These are phyloP conservation scores for Yponomeuta sedellus DNA, from an alignment of 2,888 invertebrate genomes.

Conservation along the genomic window DNA sequence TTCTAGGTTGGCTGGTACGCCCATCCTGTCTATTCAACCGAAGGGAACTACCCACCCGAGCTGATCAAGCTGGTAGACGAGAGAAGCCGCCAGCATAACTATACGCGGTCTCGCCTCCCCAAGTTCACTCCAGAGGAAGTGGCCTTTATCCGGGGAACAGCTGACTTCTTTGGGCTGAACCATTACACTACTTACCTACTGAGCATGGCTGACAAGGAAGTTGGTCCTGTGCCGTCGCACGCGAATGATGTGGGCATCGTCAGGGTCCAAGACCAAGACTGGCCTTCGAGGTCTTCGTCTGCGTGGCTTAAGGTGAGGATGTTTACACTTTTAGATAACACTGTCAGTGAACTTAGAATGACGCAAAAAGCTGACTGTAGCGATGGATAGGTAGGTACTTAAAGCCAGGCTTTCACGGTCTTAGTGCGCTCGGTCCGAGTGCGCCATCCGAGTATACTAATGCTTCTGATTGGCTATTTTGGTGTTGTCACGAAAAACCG, in stretches of 20 bases:
- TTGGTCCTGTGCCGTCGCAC: conserved; percentile 72
- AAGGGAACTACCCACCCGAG: conserved; percentile 76
- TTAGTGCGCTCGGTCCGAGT: no score
- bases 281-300: conserved; percentile 78
- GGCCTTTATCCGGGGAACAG: conserved; percentile 58
- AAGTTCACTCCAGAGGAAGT: conserved; percentile 71
- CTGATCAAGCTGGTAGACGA: conserved; percentile 70
- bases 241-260: conserved; percentile 78
- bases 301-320: conserved; percentile 76
- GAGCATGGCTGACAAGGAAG: conserved; percentile 57
- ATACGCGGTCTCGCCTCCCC: conserved; percentile 73
- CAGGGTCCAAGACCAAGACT: conserved; percentile 72
- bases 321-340: neutral
- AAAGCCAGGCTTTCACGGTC: no score
- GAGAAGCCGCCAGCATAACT: conserved; percentile 72
- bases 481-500: no score
- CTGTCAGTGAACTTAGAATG: no score
- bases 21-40: conserved; percentile 69
- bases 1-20: conserved; percentile 74
- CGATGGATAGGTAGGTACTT: no score
- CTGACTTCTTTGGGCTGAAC: conserved; percentile 70
- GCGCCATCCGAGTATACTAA: no score
- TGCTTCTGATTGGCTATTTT: no score
- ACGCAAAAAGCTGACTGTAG: no score
- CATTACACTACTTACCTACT: conserved; percentile 69